Evolutionary conservation across 2,113 vertebrate genomes (phyloP).

Genomic region (Dasypus novemcinctus): DNA sequence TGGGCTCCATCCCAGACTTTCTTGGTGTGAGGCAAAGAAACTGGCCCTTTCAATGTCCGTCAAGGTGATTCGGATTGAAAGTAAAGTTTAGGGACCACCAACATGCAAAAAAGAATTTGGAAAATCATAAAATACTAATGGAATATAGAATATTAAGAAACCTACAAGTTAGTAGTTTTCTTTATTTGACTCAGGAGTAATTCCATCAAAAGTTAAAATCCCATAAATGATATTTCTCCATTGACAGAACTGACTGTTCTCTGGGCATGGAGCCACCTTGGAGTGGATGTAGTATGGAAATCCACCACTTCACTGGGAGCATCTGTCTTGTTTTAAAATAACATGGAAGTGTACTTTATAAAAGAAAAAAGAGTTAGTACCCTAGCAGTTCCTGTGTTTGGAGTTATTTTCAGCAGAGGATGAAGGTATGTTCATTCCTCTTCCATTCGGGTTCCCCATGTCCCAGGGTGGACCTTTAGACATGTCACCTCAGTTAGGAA

Average conservation of each 20-base stretch:
- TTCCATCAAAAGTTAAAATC: neutral
- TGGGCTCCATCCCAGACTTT: neutral
- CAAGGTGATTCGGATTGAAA: neutral
- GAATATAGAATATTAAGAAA: neutral
- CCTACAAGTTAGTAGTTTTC: neutral
- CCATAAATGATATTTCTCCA: neutral
- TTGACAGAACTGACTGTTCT: neutral
- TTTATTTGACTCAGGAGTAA: neutral
- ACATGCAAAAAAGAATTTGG: neutral
- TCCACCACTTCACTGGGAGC: neutral
- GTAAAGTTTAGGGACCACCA: neutral
- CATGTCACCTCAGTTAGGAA: neutral
- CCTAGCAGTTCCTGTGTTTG: neutral
- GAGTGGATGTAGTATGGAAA: neutral
- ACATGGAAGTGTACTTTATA: neutral
- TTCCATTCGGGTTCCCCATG: neutral
- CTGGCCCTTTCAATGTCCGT: neutral
- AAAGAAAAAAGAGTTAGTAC: neutral
- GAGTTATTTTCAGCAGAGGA: constrained; percentile 5
- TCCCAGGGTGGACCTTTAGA: neutral
- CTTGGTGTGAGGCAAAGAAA: neutral
- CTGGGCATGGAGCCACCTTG: neutral
- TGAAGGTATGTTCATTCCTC: neutral
- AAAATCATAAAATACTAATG: neutral
- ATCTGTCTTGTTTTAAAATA: neutral